A percentile compares a stretch with the other conserved stretches of the same genome.
Conservation (phyloP, 2,888 invertebrate species). For the Metopia argyrocephala region DNA sequence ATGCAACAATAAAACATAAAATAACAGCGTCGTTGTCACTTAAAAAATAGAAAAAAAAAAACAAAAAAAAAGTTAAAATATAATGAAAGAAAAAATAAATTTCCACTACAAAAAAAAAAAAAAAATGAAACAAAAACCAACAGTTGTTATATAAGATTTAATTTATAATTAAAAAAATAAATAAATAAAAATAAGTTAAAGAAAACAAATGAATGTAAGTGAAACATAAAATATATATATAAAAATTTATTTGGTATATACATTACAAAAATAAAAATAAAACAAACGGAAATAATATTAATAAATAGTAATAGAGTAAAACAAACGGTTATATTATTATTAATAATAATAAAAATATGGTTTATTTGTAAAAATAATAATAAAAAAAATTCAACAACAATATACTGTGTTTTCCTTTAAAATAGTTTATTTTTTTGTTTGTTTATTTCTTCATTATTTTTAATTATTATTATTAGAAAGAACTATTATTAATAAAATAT, state of each 20-base stretch:
- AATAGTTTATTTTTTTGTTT: slow-evolving; percentile 39
- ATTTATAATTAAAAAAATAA: slow-evolving; percentile 53
- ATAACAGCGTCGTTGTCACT: slow-evolving; percentile 54
- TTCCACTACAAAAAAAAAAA: slow-evolving; percentile 49
- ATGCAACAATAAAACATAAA: slow-evolving; percentile 5
- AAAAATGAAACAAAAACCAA: slow-evolving; percentile 1
- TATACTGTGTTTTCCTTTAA: slow-evolving; percentile 60
- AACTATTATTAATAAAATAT: neutral
- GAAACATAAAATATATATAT: slow-evolving; percentile 15
- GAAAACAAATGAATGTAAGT: slow-evolving; percentile 54
- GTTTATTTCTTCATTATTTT: slow-evolving; percentile 6
- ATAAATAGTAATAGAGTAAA: neutral
- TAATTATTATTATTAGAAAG: slow-evolving; percentile 25
- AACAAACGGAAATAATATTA: slow-evolving; percentile 32
- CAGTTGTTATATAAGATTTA: slow-evolving; percentile 63
- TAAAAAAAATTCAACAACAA: no score
- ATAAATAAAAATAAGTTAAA: slow-evolving; percentile 11
- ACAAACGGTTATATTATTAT: slow-evolving; percentile 51
- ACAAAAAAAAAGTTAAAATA: slow-evolving; percentile 33
- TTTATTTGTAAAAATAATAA: slow-evolving; percentile 63
- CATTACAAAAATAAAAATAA: neutral
- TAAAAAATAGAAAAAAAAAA: slow-evolving; percentile 40
- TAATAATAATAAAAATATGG: slow-evolving; percentile 61
- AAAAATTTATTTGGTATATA: slow-evolving; percentile 42
- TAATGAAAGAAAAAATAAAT: slow-evolving; percentile 34